Conservation (phyloP, 2,888 invertebrate species). For the Andrena minutula region DNA sequence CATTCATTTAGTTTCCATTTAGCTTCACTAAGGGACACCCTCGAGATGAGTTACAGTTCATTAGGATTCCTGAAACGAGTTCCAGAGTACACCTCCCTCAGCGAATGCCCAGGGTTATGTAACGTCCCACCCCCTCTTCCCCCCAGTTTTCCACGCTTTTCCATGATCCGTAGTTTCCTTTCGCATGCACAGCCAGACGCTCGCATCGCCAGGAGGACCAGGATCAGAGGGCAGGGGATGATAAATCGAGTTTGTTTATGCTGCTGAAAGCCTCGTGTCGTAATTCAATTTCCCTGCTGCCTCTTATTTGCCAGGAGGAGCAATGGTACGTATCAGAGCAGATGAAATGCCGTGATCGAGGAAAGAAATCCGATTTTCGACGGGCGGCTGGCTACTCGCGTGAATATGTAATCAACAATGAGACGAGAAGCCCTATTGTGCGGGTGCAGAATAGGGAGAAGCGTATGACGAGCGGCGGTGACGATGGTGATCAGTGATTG, state of each 20-base stretch:
- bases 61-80: constrained; percentile 37
- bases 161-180: background rate
- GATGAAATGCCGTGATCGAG: constrained; percentile 24
- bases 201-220: background rate
- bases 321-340: background rate
- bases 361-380: constrained; percentile 18
- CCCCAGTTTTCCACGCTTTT: background rate
- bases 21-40: background rate
- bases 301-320: constrained; percentile 29
- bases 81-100: constrained; percentile 20
- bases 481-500: constrained; percentile 13
- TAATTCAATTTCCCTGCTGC: constrained; percentile 35
- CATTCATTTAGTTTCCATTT: constrained; percentile 31
- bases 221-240: background rate
- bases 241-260: constrained; percentile 54
- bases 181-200: background rate
- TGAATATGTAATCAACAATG: constrained; percentile 52
- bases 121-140: background rate
- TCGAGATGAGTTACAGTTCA: constrained; percentile 29
- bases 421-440: constrained; percentile 16
- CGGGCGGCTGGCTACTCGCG: background rate
- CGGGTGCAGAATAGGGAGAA: background rate
- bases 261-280: constrained; percentile 23
- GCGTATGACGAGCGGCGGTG: background rate
- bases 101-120: constrained; percentile 3